Conservation (phyloP, 2,888 invertebrate genomes). For the Tenthredo distinguenda region DNA sequence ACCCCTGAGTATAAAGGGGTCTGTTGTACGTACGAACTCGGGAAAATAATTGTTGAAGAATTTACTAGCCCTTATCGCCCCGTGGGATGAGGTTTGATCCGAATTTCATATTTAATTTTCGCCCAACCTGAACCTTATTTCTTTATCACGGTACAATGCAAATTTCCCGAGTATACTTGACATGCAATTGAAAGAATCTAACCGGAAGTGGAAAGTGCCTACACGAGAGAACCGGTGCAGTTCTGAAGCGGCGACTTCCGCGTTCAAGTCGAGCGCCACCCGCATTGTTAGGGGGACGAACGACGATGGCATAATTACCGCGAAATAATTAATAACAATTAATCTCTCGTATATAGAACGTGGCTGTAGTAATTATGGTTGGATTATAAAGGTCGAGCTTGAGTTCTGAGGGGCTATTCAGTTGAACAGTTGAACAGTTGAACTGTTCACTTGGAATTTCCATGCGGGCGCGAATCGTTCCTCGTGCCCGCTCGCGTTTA, state of each 20-base stretch:
- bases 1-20: not conserved
- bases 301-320: constrained; percentile 75
- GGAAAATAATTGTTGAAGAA: not conserved
- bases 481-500: constrained; percentile 36
- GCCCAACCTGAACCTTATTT: not conserved
- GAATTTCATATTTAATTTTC: constrained; percentile 18
- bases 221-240: constrained; percentile 49
- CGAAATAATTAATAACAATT: constrained; percentile 78
- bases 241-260: constrained; percentile 50
- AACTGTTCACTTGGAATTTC: constrained; percentile 77
- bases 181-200: constrained; percentile 69
- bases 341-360: constrained; percentile 74
- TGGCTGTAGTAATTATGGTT: constrained; percentile 73
- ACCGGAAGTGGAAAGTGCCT: constrained; percentile 62
- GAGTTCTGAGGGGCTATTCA: constrained; percentile 73
- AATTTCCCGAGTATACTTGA: constrained; percentile 45
- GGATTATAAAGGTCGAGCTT: constrained; percentile 77
- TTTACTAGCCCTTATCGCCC: not conserved
- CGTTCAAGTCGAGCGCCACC: constrained; percentile 51
- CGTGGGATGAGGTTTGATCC: constrained; percentile 11
- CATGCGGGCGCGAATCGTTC: constrained; percentile 64
- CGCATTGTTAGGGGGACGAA: constrained; percentile 48
- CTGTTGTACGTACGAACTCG: not conserved
- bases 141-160: constrained; percentile 31
- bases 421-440: constrained; percentile 72